Evolutionary conservation across 2,113 vertebrate genomes (phyloP).

Genomic region (Semicossyphus pulcher): DNA sequence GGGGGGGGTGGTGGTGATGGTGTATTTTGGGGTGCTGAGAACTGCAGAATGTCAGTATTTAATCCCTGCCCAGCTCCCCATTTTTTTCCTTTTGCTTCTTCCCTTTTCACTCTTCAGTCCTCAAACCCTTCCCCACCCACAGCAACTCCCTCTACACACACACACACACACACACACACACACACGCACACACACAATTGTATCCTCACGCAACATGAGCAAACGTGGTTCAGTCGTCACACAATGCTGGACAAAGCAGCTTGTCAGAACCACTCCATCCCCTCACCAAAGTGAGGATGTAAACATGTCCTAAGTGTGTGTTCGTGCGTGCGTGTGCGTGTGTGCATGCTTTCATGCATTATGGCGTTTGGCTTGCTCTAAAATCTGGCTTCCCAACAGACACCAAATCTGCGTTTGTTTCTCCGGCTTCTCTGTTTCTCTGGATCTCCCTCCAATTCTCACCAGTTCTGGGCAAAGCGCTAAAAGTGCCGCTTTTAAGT

Average conservation of each 20-base stretch:
- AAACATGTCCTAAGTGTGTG: slow-evolving; percentile 6
- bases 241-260: slow-evolving; percentile 5
- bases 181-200: slow-evolving; percentile 1
- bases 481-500: slow-evolving; percentile 38
- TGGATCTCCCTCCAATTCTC: slow-evolving; percentile 55
- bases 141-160: not conserved
- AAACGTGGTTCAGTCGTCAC: slow-evolving; percentile 14
- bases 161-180: slow-evolving; percentile 1
- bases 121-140: slow-evolving; percentile 14
- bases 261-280: slow-evolving; percentile 13
- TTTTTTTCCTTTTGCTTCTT: slow-evolving; percentile 51
- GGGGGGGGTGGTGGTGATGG: slow-evolving; percentile 6
- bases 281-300: slow-evolving; percentile 7
- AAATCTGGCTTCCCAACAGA: slow-evolving; percentile 59
- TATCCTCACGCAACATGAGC: not conserved
- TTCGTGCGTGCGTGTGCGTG: slow-evolving; percentile 10
- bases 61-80: slow-evolving; percentile 71
- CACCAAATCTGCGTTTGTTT: slow-evolving; percentile 65
- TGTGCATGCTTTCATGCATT: not conserved
- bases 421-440: slow-evolving; percentile 52
- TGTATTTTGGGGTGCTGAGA: slow-evolving; percentile 64
- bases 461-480: slow-evolving; percentile 61
- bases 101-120: slow-evolving; percentile 31
- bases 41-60: slow-evolving; percentile 74
- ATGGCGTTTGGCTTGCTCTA: slow-evolving; percentile 21